Evolutionary conservation across 2,113 vertebrate species (phyloP), one percentile per base, ranked within the genome.

Genomic region (Siniperca chuatsi): DNA sequence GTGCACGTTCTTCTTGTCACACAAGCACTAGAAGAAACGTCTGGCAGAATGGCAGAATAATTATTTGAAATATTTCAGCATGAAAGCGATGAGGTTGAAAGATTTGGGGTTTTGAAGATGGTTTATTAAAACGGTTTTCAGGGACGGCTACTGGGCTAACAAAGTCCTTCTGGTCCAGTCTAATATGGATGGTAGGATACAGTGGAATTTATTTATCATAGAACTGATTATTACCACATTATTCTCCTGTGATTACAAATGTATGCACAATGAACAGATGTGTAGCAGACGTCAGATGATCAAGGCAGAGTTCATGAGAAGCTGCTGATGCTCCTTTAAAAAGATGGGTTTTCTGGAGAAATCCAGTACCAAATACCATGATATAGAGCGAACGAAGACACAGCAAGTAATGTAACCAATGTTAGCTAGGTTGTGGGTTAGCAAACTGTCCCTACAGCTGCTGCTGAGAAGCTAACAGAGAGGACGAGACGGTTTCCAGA

Each of bases 61-160:
- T n/a, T 25, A 44, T 44, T n/a, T 44, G 0, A 1, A 16, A 44
- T 23, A 72, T n/a, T 4, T 65, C 75, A 55, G 12, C n/a, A 72
- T 25, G 2, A 44, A 54, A 62, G 8, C 1, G 6, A 60, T 58
- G 33, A 18, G 10, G 40, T 54, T 44, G 9, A 67, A 21, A 70
- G 37, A 57, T 33, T 33, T 21, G 4, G 9, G 46, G 5, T 50
- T 65, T 37, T 40, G 4, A 29, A 70, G 40, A 42, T 46, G 54
- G 67, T 84, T 81, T 69, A 57, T 81, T 87, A 0, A 61, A 29
- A 72, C 11, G 42, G n/a, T 12, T 83, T 77, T 60, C 16, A 15
- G 21, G 33, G 23, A 15, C 7, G 29, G n/a, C 23, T 64, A 1
- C 29, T 25, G 25, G 5, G 5, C 33, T 57, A n/a, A 48, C 25